Conservation (phyloP, 2,797 vertebrate species). For the Hipposideros larvatus region DNA sequence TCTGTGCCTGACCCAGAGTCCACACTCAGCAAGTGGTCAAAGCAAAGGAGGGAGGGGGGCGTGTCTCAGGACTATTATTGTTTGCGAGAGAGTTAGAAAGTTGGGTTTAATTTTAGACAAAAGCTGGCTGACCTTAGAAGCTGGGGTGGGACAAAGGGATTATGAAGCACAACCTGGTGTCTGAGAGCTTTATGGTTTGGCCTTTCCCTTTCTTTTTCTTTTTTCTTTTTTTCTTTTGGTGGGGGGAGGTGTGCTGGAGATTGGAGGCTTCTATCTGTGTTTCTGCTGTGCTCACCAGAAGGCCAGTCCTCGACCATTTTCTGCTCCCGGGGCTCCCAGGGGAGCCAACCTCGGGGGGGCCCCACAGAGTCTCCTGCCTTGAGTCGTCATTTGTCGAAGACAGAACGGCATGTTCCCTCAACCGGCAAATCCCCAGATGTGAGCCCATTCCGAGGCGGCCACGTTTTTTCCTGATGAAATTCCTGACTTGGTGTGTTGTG, state of each 20-base stretch:
- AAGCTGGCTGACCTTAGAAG: neutral
- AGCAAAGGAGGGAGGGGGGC: too few relatives aligned
- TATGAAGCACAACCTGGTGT: neutral
- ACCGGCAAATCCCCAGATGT: constrained; percentile 67
- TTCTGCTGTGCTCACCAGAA: neutral
- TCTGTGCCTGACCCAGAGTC: neutral
- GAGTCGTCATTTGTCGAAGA: constrained; percentile 22
- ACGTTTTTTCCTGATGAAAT: constrained; percentile 73
- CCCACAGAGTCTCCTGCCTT: neutral
- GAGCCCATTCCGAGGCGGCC: constrained; percentile 53
- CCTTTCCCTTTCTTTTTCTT: neutral
- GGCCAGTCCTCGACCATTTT: neutral
- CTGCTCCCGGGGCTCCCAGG: neutral
- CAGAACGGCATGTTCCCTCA: constrained; percentile 48
- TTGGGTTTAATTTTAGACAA: neutral
- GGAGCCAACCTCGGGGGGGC: neutral
- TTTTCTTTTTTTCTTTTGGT: too few relatives aligned
- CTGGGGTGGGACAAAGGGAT: neutral
- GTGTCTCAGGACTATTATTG: neutral
- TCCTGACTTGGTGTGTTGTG: constrained; percentile 79
- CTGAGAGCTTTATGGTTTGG: neutral
- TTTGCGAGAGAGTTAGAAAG: neutral
- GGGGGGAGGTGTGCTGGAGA: neutral
- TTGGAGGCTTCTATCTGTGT: neutral
- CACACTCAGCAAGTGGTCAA: rapidly evolving